Evolutionary conservation across 2,888 invertebrate genomes (phyloP).

Genomic region (Endotricha flammealis): DNA sequence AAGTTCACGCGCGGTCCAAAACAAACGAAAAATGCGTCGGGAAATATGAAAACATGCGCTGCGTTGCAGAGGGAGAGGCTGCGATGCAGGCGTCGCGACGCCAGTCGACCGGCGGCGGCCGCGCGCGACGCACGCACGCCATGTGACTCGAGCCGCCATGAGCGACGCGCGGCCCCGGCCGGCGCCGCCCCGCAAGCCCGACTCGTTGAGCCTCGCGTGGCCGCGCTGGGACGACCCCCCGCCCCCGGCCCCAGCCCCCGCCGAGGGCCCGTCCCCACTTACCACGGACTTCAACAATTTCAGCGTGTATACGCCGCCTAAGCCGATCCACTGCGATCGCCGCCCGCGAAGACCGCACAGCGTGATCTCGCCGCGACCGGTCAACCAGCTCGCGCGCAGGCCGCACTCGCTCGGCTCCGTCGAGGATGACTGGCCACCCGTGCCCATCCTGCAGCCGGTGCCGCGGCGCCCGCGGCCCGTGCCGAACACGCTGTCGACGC

Average conservation of each 20-base stretch:
- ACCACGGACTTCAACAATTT: slow-evolving; percentile 66
- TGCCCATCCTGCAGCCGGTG: slow-evolving; percentile 75
- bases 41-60: slow-evolving; percentile 35
- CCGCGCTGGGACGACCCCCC: slow-evolving; percentile 71
- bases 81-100: slow-evolving; percentile 35
- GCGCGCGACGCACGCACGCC: slow-evolving; percentile 57
- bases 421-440: slow-evolving; percentile 63
- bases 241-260: slow-evolving; percentile 64
- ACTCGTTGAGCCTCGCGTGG: slow-evolving; percentile 59
- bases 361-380: slow-evolving; percentile 66
- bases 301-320: slow-evolving; percentile 77
- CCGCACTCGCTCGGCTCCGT: slow-evolving; percentile 81
- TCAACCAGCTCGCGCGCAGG: slow-evolving; percentile 52
- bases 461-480: slow-evolving; percentile 72
- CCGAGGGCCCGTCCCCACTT: slow-evolving; percentile 34
- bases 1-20: slow-evolving; percentile 27
- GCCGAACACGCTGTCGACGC: slow-evolving; percentile 54
- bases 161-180: slow-evolving; percentile 72
- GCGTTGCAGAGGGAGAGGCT: slow-evolving; percentile 34
- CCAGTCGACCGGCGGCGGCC: slow-evolving; percentile 53
- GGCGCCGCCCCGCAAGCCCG: slow-evolving; percentile 73
- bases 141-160: slow-evolving; percentile 57
- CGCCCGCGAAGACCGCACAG: slow-evolving; percentile 73
- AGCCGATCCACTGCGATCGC: slow-evolving; percentile 46
- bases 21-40: slow-evolving; percentile 23